Evolutionary conservation across 2,113 vertebrate species (phyloP).

Genomic region (Laterallus jamaicensis): DNA sequence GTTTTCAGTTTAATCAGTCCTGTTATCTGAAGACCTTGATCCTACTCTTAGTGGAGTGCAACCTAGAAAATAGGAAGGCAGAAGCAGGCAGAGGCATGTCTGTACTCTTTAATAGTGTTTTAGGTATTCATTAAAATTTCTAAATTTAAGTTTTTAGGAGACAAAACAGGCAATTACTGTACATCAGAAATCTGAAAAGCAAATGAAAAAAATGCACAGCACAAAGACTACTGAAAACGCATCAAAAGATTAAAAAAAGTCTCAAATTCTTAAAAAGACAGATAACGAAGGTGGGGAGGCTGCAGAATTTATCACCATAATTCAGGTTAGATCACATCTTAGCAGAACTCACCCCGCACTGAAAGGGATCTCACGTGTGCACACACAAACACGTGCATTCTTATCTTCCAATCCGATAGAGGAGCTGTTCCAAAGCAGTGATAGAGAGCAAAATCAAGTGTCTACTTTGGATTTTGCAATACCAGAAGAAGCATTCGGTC

Average conservation of each 20-base stretch:
- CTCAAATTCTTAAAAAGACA: neutral
- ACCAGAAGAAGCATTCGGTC: neutral
- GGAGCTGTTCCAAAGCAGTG: neutral
- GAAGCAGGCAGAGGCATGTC: slow-evolving; percentile 5
- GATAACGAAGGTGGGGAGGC: neutral
- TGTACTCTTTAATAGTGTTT: neutral
- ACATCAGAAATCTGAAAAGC: slow-evolving; percentile 4
- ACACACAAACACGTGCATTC: neutral
- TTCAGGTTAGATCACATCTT: slow-evolving; percentile 26
- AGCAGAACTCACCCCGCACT: neutral
- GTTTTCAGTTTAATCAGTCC: neutral
- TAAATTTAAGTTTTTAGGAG: slow-evolving; percentile 26
- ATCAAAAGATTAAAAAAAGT: neutral
- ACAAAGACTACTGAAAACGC: neutral
- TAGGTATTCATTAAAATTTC: slow-evolving; percentile 24
- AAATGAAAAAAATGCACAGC: neutral
- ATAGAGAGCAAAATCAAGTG: neutral
- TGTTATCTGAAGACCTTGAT: neutral
- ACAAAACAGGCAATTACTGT: slow-evolving; percentile 32
- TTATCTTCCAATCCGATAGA: neutral
- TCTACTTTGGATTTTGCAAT: neutral
- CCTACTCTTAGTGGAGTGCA: neutral
- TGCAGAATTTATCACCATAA: neutral
- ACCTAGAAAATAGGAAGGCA: neutral
- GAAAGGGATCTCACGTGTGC: neutral